A percentile compares a stretch with the other conserved stretches of the same genome.
These are phyloP conservation scores for Falco berigora DNA, from an alignment of 2,797 vertebrate species.

Conservation along the genomic window DNA sequence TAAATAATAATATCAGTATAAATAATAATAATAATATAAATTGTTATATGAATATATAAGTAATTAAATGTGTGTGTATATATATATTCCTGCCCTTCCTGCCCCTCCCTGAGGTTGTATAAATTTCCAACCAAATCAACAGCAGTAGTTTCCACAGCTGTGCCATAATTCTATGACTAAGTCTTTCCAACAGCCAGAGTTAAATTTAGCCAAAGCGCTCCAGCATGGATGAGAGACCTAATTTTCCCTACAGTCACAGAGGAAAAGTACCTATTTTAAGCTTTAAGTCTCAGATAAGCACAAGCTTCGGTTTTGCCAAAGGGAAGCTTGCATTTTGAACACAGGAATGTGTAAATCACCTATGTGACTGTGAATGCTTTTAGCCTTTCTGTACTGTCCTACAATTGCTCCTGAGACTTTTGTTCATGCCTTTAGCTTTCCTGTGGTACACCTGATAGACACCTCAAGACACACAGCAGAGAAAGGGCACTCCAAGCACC, in stretches of 20 bases:
- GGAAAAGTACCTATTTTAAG: background rate
- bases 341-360: fast-evolving
- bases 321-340: background rate
- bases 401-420: background rate
- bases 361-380: background rate
- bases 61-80: too few relatives aligned
- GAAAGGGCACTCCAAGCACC: background rate
- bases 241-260: background rate
- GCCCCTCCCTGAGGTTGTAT: background rate
- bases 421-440: background rate
- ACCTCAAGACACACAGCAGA: background rate
- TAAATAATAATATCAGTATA: too few relatives aligned
- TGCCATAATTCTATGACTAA: background rate
- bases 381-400: background rate
- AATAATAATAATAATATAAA: too few relatives aligned
- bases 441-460: background rate
- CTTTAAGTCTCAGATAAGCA: background rate
- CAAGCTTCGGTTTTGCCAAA: background rate
- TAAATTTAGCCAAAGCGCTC: background rate
- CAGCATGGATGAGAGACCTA: background rate
- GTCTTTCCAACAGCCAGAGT: background rate
- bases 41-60: too few relatives aligned
- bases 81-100: fast-evolving
- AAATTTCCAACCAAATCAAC: background rate
- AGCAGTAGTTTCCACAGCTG: background rate